phyloP scores from a whole-genome alignment of 2,113 vertebrate genomes.

The Castor canadensis region DNA sequence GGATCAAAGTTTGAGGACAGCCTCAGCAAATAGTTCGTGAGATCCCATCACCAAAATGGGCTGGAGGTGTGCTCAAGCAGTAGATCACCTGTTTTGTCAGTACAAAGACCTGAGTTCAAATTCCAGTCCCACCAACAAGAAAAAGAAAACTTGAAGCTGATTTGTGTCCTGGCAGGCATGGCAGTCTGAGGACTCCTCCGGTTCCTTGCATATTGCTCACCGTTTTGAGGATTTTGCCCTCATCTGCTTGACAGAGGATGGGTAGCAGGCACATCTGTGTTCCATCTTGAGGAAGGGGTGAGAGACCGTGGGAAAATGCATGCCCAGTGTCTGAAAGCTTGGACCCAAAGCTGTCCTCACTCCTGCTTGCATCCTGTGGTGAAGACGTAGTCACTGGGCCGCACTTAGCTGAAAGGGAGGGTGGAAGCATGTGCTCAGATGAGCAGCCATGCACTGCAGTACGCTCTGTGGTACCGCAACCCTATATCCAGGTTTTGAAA shows the following conservation, averaged over 20 bases:
- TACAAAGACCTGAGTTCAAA: too few relatives aligned
- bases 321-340: neutral
- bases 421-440: neutral
- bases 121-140: too few relatives aligned
- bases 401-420: neutral
- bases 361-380: neutral
- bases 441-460: too few relatives aligned
- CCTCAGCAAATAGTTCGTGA: too few relatives aligned
- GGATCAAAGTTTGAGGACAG: too few relatives aligned
- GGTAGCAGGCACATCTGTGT: neutral
- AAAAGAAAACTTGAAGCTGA: neutral
- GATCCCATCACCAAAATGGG: too few relatives aligned
- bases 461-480: fast-evolving
- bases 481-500: neutral
- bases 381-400: neutral
- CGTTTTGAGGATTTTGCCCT: neutral
- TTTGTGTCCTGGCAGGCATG: neutral
- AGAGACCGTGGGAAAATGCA: neutral
- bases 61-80: too few relatives aligned
- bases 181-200: neutral
- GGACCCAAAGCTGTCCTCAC: neutral
- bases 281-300: neutral
- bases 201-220: neutral
- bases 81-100: too few relatives aligned
- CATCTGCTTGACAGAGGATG: neutral